Base-by-base conservation (phyloP, 2,888 invertebrate species). In the Nephrocerus scutellatus region DNA sequence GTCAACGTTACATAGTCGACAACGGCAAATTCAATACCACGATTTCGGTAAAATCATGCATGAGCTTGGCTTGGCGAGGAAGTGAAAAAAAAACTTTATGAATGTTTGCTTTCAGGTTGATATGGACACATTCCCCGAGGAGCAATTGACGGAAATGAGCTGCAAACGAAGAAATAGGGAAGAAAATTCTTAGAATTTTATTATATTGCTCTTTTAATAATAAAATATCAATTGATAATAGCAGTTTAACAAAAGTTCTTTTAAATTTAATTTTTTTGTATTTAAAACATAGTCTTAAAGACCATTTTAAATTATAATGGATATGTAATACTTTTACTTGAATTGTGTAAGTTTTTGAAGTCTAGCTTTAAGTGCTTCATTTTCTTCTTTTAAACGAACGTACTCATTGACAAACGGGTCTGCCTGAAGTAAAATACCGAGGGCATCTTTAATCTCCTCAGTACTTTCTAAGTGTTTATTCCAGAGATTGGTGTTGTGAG, bases 1-100 rank as follows among this genome's bases (percentile, higher is more conserved):
- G 76, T 46, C 76, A 78, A 49, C 76, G 75, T 9, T 80, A 80
- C 56, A 48, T 66, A 16, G 64, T 65, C 12, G 63, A 68, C 48
- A 63, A 62, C 41, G 56, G 57, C 18, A 60, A 62, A 43, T 67
- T 68, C 18, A 65, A 68, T 43, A 56, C 62, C 4, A 66, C 66
- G n/a, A 57, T 64, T 37, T 60, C 63, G 41, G 63, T 63, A 40
- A 40, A 44, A n/a, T n/a, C n/a, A n/a, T n/a, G n/a, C n/a, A n/a
- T n/a, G n/a, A n/a, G n/a, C n/a, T n/a, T n/a, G n/a, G n/a, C n/a
- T n/a, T n/a, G n/a, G n/a, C n/a, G n/a, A n/a, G n/a, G n/a, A n/a
- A n/a, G n/a, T n/a, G n/a, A n/a, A n/a, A n/a, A n/a, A n/a, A n/a
- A n/a, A n/a, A n/a, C n/a, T n/a, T n/a, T n/a, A n/a, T n/a, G n/a